These are phyloP conservation scores for Galagoides demidoff DNA, from an alignment of 2,797 vertebrate genomes.

Conservation along the genomic window DNA sequence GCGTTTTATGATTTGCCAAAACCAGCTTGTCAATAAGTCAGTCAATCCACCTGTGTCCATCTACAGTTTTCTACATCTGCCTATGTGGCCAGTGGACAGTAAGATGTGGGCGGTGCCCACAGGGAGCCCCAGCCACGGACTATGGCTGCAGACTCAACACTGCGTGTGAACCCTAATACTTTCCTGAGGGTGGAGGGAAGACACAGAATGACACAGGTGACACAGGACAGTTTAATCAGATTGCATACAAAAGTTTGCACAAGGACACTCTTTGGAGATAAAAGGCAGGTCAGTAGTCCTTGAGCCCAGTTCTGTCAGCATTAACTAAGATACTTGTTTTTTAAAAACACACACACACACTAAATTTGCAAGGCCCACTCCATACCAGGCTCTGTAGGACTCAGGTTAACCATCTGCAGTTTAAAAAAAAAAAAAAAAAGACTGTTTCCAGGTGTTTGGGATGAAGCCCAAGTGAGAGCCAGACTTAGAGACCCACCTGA, in stretches of 20 bases:
- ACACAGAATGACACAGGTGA: neutral
- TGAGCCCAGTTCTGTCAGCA: fast-evolving
- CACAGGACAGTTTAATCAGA: too few relatives aligned
- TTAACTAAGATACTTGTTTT: neutral
- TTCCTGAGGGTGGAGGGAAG: neutral
- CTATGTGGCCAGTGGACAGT: neutral
- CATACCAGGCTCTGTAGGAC: neutral
- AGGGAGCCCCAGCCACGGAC: neutral
- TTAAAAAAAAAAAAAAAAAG: neutral
- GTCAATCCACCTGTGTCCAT: too few relatives aligned
- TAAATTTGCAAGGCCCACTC: neutral
- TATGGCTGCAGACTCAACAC: fast-evolving
- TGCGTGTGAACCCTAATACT: fast-evolving
- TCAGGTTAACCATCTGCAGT: neutral
- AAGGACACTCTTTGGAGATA: too few relatives aligned
- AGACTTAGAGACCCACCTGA: neutral
- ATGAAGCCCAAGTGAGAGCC: neutral
- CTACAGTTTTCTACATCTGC: fast-evolving
- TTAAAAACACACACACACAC: neutral
- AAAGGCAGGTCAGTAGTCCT: neutral
- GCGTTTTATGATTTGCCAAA: neutral
- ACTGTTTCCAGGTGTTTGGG: neutral
- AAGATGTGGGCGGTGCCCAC: fast-evolving
- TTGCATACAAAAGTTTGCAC: neutral
- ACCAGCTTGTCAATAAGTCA: neutral